Conservation (phyloP, 2,113 vertebrate genomes). For the Equus quagga region DNA sequence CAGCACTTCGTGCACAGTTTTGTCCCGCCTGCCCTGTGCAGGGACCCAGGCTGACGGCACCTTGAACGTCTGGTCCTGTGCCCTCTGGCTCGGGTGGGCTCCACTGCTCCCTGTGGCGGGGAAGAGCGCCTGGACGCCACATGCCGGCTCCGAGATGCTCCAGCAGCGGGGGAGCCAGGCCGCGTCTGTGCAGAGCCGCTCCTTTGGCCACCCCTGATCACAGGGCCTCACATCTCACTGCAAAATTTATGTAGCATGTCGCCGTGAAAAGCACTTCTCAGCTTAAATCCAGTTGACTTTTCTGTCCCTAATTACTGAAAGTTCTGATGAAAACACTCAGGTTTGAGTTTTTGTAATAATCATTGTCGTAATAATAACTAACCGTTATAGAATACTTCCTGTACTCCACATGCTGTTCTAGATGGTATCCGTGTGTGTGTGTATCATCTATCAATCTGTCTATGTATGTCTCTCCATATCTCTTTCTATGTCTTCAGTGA, state of each 20-base stretch:
- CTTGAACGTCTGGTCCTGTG: rapidly evolving
- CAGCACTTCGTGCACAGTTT: neutral
- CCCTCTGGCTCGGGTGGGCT: neutral
- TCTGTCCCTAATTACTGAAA: neutral
- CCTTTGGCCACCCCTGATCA: neutral
- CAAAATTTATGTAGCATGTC: neutral
- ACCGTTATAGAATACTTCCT: too few species aligned
- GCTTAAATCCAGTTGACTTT: neutral
- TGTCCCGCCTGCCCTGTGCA: neutral
- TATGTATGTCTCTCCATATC: neutral
- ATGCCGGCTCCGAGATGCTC: neutral
- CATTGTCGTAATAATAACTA: neutral
- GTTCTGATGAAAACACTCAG: neutral
- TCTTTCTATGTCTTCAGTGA: too few species aligned
- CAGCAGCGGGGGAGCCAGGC: too few species aligned
- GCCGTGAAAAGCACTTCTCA: neutral
- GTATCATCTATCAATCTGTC: too few species aligned
- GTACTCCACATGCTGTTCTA: rapidly evolving
- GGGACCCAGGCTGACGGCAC: neutral
- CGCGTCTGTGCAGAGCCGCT: neutral
- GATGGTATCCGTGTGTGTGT: neutral
- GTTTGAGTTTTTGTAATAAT: neutral
- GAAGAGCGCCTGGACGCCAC: neutral
- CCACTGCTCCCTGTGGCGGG: neutral
- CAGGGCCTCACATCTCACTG: too few species aligned